These are phyloP conservation scores for Agrochola circellaris DNA, from an alignment of 2,888 invertebrate species.

Conservation along the genomic window DNA sequence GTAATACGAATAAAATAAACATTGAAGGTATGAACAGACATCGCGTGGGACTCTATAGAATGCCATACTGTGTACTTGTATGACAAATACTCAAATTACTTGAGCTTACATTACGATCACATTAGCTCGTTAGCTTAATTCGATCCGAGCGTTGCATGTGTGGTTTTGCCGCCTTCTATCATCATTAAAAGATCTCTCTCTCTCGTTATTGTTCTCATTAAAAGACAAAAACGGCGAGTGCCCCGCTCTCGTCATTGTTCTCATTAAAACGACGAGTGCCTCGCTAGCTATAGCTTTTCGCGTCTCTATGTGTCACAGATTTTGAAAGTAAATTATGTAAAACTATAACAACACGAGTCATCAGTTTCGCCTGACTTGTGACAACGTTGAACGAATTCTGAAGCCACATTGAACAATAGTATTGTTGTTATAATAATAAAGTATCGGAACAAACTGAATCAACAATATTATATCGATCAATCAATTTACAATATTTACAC, in stretches of 20 bases:
- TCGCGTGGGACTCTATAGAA: neutral
- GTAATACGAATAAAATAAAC: neutral
- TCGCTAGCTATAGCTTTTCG: neutral
- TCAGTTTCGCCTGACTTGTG: neutral
- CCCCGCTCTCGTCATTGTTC: neutral
- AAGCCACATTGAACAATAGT: neutral
- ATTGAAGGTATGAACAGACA: neutral
- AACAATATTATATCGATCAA: slow-evolving; percentile 13
- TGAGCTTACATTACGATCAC: neutral
- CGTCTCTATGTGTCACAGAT: neutral
- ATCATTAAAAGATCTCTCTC: neutral
- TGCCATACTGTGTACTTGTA: neutral
- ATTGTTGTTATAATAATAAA: slow-evolving; percentile 12
- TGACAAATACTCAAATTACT: slow-evolving; percentile 2
- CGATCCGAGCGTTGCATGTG: neutral
- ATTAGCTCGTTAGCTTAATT: neutral
- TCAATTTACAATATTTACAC: slow-evolving; percentile 65
- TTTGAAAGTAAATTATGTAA: neutral
- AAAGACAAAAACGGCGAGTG: neutral
- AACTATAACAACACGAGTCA: neutral
- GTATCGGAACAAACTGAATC: slow-evolving; percentile 23
- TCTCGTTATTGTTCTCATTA: neutral
- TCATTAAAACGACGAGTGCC: neutral
- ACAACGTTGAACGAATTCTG: neutral
- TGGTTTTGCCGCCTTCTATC: neutral